Evolutionary conservation across 1,140 invertebrate species (phyloP), one percentile per base, ranked within the genome.

Genomic region (Maconellicoccus hirsutus): DNA sequence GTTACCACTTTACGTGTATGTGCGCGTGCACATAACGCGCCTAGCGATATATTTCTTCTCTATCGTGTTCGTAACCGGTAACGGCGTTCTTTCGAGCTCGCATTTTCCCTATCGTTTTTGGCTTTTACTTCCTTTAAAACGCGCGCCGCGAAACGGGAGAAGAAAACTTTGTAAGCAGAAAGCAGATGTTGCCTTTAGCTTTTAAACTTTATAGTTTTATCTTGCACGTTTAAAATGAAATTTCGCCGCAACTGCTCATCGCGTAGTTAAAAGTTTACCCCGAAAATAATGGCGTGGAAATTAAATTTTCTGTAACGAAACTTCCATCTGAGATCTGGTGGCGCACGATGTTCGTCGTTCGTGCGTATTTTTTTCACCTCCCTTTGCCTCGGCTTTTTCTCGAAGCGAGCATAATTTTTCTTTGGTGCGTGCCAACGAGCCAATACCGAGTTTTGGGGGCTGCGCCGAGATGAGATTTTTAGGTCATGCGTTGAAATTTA

Each of bases 121-220:
- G 61, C 61, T 23, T 66, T 66, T 66, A 66, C 61, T 66, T 66
- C 61, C 61, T 66, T 66, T 26, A 66, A 66, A 66, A 7, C n/a
- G 42, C n/a, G 42, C 29, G 52, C 52, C 16, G 25, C 14, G 61
- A 66, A 66, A 66, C 19, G 61, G 61, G n/a, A 52, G 52, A 59
- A 59, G 61, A 66, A 66, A 66, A 66, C 61, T 66, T 66, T 66
- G 25, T 26, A 66, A 66, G 61, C 61, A 66, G 61, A 66, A 66
- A 66, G 61, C 61, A 66, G 61, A 66, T 66, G 61, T 66, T 66
- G 61, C 61, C 61, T 66, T 66, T 26, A 66, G 61, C 61, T 66
- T 66, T 66, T 66, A 66, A 66, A 66, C 61, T 66, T 66, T 66
- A 66, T 66, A 66, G 61, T 66, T 66, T 66, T 66, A 66, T 66